These are phyloP conservation scores for Aspidiotus destructor DNA, from an alignment of 2,888 invertebrate genomes.

Conservation along the genomic window DNA sequence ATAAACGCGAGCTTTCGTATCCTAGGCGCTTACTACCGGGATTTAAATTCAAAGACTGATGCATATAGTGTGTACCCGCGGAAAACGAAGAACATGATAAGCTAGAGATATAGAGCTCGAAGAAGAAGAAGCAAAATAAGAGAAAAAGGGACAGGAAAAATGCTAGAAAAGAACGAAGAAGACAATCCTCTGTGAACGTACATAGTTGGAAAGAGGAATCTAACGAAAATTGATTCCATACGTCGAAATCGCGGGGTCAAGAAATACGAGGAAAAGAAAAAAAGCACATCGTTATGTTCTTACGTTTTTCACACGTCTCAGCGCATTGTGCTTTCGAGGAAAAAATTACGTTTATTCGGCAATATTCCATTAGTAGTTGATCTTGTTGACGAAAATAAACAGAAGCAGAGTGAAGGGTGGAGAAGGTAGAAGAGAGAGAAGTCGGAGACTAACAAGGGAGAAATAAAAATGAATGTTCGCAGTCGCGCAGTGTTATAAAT, in stretches of 20 bases:
- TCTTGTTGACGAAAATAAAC: not conserved
- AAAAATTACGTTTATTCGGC: slow-evolving; percentile 2
- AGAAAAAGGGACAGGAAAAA: slow-evolving; percentile 9
- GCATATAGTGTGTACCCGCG: slow-evolving; percentile 3
- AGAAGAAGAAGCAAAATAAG: not conserved
- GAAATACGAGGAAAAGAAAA: not conserved
- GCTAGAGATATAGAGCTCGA: not conserved
- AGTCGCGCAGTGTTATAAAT: no score
- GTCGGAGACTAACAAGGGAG: not conserved
- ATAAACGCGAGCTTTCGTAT: no score
- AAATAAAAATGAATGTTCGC: no score
- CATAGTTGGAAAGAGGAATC: not conserved
- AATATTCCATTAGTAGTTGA: slow-evolving; percentile 4
- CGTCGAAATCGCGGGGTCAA: slow-evolving; percentile 15
- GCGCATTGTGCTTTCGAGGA: not conserved
- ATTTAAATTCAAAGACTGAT: slow-evolving; percentile 21
- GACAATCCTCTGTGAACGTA: slow-evolving; percentile 12
- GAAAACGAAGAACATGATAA: slow-evolving; percentile 3
- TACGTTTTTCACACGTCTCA: not conserved
- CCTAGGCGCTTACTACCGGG: slow-evolving; percentile 7
- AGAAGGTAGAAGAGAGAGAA: not conserved
- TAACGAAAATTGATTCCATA: slow-evolving; percentile 20
- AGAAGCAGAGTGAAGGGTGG: not conserved
- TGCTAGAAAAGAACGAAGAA: slow-evolving; percentile 24
- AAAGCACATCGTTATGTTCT: not conserved